phyloP scores from a whole-genome alignment of 2,113 vertebrate species.

The Rana temporaria region DNA sequence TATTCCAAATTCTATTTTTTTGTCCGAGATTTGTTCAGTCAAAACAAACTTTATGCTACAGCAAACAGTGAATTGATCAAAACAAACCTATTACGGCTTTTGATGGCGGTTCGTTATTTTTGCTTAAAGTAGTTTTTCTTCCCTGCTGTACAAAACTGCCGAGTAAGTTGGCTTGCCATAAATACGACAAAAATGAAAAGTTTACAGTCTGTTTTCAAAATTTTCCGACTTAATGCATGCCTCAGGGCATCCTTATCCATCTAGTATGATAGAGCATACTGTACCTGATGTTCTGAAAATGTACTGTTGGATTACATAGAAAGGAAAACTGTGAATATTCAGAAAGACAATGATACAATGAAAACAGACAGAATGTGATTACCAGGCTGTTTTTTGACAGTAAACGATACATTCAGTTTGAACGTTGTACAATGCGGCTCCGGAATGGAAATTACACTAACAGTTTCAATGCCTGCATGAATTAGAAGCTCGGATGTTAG shows the following conservation, averaged over 20 bases:
- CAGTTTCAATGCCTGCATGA: slow-evolving; percentile 11
- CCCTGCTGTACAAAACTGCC: neutral
- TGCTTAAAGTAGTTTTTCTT: slow-evolving; percentile 24
- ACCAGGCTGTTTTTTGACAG: slow-evolving; percentile 22
- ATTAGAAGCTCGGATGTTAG: neutral
- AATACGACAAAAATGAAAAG: slow-evolving; percentile 31
- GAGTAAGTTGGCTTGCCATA: slow-evolving; percentile 40
- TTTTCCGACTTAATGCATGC: slow-evolving; percentile 40
- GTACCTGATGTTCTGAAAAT: slow-evolving; percentile 46
- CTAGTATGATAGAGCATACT: slow-evolving; percentile 3
- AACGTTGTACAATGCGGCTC: neutral
- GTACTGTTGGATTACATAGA: slow-evolving; percentile 36
- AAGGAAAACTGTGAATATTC: slow-evolving; percentile 39
- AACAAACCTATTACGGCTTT: slow-evolving; percentile 21
- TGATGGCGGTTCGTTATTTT: slow-evolving; percentile 16
- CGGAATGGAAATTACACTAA: slow-evolving; percentile 4
- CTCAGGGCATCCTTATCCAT: slow-evolving; percentile 27
- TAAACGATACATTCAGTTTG: slow-evolving; percentile 13
- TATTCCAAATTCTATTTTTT: neutral
- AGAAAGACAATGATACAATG: slow-evolving; percentile 39
- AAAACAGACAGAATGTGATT: slow-evolving; percentile 29
- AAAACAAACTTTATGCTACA: slow-evolving; percentile 5
- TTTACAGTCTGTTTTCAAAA: slow-evolving; percentile 33
- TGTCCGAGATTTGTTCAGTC: neutral
- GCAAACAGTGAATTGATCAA: slow-evolving; percentile 2